Percentiles rank a stretch among this genome's conserved stretches.
These are phyloP conservation scores for Drosophila nigritarsus DNA, from an alignment of 2,888 invertebrate species.

Conservation along the genomic window DNA sequence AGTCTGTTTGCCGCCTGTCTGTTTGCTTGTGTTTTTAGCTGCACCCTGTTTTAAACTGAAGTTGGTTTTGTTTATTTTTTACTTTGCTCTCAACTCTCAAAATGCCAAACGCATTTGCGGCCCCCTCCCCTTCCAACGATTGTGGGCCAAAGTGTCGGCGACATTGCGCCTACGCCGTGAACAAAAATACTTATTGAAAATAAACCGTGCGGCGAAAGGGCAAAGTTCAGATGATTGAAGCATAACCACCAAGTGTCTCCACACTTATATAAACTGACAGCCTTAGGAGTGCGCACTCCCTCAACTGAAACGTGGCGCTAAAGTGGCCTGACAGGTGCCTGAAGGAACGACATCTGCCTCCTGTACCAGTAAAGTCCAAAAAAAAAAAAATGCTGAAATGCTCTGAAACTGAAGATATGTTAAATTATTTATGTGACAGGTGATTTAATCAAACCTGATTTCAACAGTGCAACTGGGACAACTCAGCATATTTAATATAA, in stretches of 20 bases:
- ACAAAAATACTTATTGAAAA: slow-evolving; percentile 53
- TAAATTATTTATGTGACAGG: slow-evolving; percentile 23
- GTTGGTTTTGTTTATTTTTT: slow-evolving; percentile 68
- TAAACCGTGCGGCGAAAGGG: slow-evolving; percentile 55
- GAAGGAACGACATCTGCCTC: slow-evolving; percentile 7
- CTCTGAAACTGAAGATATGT: slow-evolving; percentile 7
- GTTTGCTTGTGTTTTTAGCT: slow-evolving; percentile 4
- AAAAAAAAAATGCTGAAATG: neutral
- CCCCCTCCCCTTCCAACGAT: neutral
- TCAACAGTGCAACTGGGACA: neutral
- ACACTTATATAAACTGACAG: slow-evolving; percentile 17
- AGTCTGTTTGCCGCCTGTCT: neutral
- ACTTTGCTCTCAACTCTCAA: slow-evolving; percentile 40
- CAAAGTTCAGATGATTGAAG: slow-evolving; percentile 40
- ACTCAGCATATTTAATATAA: neutral
- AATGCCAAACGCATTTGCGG: slow-evolving; percentile 71
- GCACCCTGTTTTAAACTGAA: neutral
- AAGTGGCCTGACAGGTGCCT: slow-evolving; percentile 43
- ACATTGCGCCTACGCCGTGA: slow-evolving; percentile 38
- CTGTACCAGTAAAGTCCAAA: neutral
- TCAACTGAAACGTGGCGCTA: slow-evolving; percentile 11
- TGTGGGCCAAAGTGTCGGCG: slow-evolving; percentile 70
- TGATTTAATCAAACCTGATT: slow-evolving; percentile 28
- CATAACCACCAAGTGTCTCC: neutral
- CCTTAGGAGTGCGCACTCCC: neutral